A percentile compares a stretch with the other conserved stretches of the same genome.
phyloP scores from a whole-genome alignment of 1,140 invertebrate species.

The Ooceraea biroi region DNA sequence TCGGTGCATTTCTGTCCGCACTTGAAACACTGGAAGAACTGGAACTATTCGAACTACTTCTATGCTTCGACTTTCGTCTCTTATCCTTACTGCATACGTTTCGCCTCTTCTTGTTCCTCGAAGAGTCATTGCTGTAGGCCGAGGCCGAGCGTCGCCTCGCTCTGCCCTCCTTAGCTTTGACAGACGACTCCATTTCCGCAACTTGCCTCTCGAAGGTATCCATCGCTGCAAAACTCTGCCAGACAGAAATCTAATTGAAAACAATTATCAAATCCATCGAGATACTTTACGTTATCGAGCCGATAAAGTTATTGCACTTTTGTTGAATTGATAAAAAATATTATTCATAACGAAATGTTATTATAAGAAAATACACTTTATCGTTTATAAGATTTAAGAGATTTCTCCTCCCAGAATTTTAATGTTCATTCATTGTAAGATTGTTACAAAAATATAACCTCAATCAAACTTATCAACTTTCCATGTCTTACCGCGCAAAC shows the following conservation, averaged over 20 bases:
- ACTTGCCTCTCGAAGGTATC: slow-evolving; percentile 61
- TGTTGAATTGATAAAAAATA: background rate
- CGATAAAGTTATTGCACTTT: background rate
- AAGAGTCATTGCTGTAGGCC: slow-evolving; percentile 69
- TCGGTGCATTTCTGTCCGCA: slow-evolving; percentile 30
- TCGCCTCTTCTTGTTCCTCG: slow-evolving; percentile 70
- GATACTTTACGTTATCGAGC: too few relatives aligned
- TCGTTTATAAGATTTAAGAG: background rate
- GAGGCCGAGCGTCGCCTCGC: slow-evolving; percentile 67
- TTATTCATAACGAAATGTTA: background rate
- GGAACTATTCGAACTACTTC: slow-evolving; percentile 73
- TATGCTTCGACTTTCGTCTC: slow-evolving; percentile 73
- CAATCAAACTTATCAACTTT: background rate
- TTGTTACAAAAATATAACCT: slow-evolving; percentile 43
- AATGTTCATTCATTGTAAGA: background rate
- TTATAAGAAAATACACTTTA: background rate
- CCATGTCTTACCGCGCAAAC: background rate
- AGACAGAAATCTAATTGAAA: background rate
- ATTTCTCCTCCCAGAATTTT: background rate
- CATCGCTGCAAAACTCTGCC: slow-evolving; percentile 55
- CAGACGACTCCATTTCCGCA: slow-evolving; percentile 58
- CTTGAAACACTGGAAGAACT: slow-evolving; percentile 67
- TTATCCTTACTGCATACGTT: slow-evolving; percentile 77
- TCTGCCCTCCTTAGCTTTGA: slow-evolving; percentile 51
- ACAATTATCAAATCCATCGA: background rate